A percentile compares a stretch with the other conserved stretches of the same genome.
Conservation (phyloP, 2,888 invertebrate genomes). For the Stenichneumon culpator region DNA sequence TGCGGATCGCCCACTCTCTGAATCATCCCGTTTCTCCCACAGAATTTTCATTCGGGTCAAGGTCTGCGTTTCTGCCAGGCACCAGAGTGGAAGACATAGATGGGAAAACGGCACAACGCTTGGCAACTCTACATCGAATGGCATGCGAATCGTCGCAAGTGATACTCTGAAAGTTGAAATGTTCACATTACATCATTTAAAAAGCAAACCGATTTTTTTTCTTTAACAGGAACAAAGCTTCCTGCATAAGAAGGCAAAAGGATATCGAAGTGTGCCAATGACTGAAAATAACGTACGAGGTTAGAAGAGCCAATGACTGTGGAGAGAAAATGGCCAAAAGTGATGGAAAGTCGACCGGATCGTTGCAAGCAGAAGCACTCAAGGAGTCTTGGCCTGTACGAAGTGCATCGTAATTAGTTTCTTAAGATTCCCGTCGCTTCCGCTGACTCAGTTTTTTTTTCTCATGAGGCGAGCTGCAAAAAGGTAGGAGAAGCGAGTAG, state of each 20-base stretch:
- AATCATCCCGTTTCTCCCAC: background rate
- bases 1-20: conserved; percentile 1
- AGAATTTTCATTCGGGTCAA: conserved; percentile 22
- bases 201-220: no score
- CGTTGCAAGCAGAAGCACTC: background rate
- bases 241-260: background rate
- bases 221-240: no score
- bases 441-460: background rate
- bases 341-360: background rate
- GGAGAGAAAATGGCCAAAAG: background rate
- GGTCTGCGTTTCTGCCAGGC: background rate
- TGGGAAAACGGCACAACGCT: background rate
- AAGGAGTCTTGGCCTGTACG: background rate
- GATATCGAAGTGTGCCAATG: background rate
- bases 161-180: no score
- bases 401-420: conserved; percentile 15
- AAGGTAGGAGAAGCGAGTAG: background rate
- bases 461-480: background rate
- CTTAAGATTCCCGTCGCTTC: background rate
- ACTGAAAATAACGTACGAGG: background rate
- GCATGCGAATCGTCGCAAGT: background rate
- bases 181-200: no score
- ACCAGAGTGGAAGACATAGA: background rate
- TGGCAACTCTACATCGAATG: background rate
- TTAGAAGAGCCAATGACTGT: background rate